phyloP scores from a whole-genome alignment of 2,797 vertebrate genomes.

The Tinamus major region DNA sequence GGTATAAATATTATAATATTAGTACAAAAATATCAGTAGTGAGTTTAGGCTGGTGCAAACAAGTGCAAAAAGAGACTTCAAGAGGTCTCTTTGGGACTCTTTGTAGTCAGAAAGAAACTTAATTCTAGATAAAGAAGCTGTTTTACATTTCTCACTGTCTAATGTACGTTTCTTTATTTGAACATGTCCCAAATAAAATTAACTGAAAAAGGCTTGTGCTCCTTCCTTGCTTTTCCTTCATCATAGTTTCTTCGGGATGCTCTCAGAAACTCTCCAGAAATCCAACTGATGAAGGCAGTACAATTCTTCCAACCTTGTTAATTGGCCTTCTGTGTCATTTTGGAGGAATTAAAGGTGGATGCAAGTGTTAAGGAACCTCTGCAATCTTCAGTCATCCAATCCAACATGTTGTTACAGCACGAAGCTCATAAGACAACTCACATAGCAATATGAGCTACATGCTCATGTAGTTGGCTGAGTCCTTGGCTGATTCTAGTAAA shows the following conservation, averaged over 20 bases:
- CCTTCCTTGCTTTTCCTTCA: background rate
- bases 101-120: background rate
- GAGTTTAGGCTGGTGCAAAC: background rate
- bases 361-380: background rate
- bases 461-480: background rate
- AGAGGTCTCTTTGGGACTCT: background rate
- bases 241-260: background rate
- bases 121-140: constrained; percentile 12
- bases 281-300: background rate
- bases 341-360: background rate
- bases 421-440: background rate
- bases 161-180: background rate
- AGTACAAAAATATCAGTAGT: background rate
- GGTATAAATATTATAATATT: too few species aligned
- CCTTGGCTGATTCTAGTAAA: background rate
- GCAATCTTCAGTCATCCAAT: background rate
- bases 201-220: background rate
- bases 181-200: background rate
- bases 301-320: background rate
- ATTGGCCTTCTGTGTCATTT: background rate
- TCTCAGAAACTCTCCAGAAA: background rate
- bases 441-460: background rate
- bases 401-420: background rate
- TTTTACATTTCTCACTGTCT: background rate
- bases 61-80: background rate